phyloP scores from a whole-genome alignment of 2,888 invertebrate species.

The Uropetala carovei region DNA sequence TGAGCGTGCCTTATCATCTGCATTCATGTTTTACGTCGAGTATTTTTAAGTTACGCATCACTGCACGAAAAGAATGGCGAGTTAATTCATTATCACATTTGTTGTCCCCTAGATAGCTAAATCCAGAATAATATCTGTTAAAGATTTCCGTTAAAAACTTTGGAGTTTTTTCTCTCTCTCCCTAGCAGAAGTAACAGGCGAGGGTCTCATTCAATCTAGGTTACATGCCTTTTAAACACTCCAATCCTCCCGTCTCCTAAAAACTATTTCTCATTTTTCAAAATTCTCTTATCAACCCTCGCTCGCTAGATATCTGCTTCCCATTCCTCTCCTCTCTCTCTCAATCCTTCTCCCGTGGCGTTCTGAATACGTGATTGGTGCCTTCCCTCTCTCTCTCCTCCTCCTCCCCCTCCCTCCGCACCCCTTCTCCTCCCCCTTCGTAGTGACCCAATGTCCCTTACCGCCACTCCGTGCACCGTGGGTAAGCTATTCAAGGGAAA shows the following conservation, averaged over 20 bases:
- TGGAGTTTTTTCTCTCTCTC: no score
- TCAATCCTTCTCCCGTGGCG: neutral
- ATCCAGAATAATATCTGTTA: no score
- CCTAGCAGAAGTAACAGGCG: neutral
- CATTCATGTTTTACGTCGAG: no score
- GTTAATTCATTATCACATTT: no score
- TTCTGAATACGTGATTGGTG: neutral
- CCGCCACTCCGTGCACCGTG: neutral
- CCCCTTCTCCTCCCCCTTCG: neutral
- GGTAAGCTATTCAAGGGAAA: neutral
- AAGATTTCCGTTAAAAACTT: no score
- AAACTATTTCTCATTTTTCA: conserved; percentile 5
- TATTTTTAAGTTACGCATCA: no score
- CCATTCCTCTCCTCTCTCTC: no score
- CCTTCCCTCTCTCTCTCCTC: neutral
- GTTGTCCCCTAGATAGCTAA: no score
- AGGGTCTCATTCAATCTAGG: neutral
- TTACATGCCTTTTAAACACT: neutral
- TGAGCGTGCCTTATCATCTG: no score
- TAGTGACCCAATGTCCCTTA: neutral
- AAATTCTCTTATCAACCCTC: neutral
- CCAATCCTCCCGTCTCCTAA: neutral
- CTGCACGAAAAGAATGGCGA: no score
- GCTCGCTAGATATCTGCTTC: no score
- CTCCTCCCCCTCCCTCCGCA: neutral